Evolutionary conservation across 2,113 vertebrate genomes (phyloP), one percentile per base, ranked within the genome.

Genomic region (Oreocharis arfaki): DNA sequence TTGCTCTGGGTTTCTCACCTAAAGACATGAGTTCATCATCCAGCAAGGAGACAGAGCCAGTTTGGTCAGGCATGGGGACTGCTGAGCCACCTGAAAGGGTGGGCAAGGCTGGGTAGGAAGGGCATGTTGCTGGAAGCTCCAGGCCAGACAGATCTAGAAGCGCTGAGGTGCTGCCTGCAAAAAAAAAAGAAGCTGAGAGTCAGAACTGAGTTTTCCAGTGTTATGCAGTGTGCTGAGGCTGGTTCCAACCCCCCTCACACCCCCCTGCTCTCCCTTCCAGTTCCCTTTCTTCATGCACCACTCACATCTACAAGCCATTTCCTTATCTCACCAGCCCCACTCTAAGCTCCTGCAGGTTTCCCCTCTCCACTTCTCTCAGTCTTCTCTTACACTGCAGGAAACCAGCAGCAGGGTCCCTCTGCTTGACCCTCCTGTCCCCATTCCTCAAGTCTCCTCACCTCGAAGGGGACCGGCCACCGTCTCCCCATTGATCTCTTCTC

Each of bases 11-110:
- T 26, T 89, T 70, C 98, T 98, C 91, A 98, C 99, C 99, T 93
- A 99, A 97, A 69, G 99, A 99, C 99, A 99, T 99, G 77, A 99
- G 99, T 81, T 99, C 99, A 64, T 99, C 99, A 26, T 99, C 99
- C 77, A 99, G 96, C 87, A 99, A 97, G 79, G 98, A 99, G 70
- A 99, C 77, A 1, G 98, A 97, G 61, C 97, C 68, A 92, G 97
- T 96, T 77, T 97, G 95, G 76, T 98, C 98, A 89, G 98, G 97
- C 89, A 98, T 42, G 0, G 98, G 97, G 63, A 90, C 93, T 82
- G 97, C 96, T 47, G 97, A 97, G 81, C 90, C 93, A 30, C 82
- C 87, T 39, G 96, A 94, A 57, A 94, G 76, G 65, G 92, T 95
- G 56, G 98, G 98, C 84, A 97, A 42, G 79, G 98, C 96, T 44